Evolutionary conservation across 2,797 vertebrate genomes (phyloP), one percentile per base, ranked within the genome.

Genomic region (Amazonetta brasiliensis): DNA sequence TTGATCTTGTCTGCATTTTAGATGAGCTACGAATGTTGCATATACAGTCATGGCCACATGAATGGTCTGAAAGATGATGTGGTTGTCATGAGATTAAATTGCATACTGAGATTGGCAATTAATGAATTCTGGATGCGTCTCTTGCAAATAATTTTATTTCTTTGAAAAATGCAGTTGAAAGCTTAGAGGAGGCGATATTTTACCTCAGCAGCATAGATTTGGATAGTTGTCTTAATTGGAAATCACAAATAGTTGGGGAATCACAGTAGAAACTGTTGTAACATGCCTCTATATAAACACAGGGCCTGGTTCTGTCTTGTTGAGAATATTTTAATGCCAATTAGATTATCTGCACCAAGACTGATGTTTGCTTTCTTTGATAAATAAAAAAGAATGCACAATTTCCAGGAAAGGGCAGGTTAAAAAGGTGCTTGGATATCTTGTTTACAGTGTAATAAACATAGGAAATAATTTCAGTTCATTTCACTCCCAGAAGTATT

Each of bases 401-500:
- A 12, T 71, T 74, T 80, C 16, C 21, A 72, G 50, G 58, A 87
- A 86, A 54, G 7, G 25, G 39, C 3, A n/a, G 5, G 9, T 88
- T 81, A 48, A 90, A 89, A 95, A 88, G 21, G 19, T 39, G 33
- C 37, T 62, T 37, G 48, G 9, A 15, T 91, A 23, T 91, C 44
- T 68, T 87, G 31, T 93, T 90, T 83, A 78, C 16, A 87, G 3
- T 52, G 18, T 73, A 67, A 67, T 73, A 87, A 69, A 44, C 7
- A 30, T 35, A 84, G 16, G 67, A 84, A 89, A 52, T 68, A 11
- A 82, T 92, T 94, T 92, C 68, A 64, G 33, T 82, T 95, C 63
- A 39, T 77, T 59, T 82, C 33, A 41, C 54, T 93, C 90, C 56
- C n/a, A 94, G 48, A 89, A 89, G 12, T 84, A 50, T 92, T 96